Conservation (phyloP, 2,113 vertebrate genomes). For the Motacilla tschutschensis region DNA sequence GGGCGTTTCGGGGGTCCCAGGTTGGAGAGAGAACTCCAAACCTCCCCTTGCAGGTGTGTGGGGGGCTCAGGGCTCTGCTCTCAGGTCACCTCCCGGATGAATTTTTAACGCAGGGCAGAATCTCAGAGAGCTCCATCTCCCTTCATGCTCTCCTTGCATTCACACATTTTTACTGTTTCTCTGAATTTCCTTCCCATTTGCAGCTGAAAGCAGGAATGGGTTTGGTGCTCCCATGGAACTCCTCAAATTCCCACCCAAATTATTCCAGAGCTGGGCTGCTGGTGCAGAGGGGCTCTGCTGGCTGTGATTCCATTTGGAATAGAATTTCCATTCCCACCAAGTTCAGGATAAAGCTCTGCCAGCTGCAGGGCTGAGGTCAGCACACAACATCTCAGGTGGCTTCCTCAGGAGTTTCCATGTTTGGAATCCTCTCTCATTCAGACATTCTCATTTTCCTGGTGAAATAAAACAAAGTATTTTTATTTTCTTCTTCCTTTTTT, state of each 20-base stretch:
- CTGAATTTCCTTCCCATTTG: constrained; percentile 4
- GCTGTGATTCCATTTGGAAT: neutral
- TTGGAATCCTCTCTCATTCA: neutral
- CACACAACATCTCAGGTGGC: neutral
- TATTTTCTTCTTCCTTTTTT: neutral
- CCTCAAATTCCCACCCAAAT: constrained; percentile 5
- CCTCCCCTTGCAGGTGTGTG: neutral
- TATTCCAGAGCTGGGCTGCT: constrained; percentile 17
- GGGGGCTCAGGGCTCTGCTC: neutral
- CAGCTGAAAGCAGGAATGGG: neutral
- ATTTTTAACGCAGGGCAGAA: neutral
- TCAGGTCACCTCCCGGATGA: neutral
- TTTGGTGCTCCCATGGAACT: neutral
- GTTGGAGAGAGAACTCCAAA: neutral
- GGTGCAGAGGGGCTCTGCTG: neutral
- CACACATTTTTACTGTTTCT: neutral
- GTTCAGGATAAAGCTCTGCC: neutral
- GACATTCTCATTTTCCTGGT: constrained; percentile 1
- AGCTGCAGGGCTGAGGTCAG: neutral
- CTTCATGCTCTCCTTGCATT: neutral
- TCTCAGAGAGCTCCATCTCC: neutral
- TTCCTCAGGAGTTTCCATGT: neutral
- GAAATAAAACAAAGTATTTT: neutral
- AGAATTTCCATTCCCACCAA: neutral
- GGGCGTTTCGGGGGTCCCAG: neutral